phyloP scores from a whole-genome alignment of 1,140 invertebrate genomes.

The Drosophila lowei region DNA sequence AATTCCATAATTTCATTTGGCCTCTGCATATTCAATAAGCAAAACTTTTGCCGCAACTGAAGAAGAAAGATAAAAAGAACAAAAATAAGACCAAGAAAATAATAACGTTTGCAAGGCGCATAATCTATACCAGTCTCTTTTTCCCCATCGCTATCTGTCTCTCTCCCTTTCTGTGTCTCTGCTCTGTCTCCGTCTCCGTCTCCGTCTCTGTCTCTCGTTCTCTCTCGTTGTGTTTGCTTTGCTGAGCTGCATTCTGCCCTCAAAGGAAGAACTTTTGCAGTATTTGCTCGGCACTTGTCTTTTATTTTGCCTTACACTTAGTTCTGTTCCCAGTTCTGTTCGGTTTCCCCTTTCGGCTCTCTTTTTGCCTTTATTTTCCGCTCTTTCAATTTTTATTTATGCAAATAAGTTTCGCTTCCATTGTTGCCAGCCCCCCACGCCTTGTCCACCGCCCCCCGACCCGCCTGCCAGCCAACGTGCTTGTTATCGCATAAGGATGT shows the following conservation, averaged over 20 bases:
- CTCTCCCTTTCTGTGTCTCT: not conserved
- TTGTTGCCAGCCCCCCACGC: conserved; percentile 43
- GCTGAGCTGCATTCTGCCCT: conserved; percentile 53
- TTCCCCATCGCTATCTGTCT: not conserved
- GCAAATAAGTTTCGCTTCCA: conserved; percentile 74
- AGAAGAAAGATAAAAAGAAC: conserved; percentile 8
- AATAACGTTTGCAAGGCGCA: conserved; percentile 58
- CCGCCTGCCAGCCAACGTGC: not conserved
- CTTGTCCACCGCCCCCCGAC: not conserved
- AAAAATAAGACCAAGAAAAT: conserved; percentile 23
- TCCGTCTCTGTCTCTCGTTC: not conserved
- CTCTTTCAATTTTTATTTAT: conserved; percentile 81
- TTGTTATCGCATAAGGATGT: conserved; percentile 81
- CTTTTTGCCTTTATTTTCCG: conserved; percentile 58
- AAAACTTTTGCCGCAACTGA: conserved; percentile 28
- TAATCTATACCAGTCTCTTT: conserved; percentile 66
- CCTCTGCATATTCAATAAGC: conserved; percentile 71
- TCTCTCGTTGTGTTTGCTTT: conserved; percentile 34
- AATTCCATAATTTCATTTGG: conserved; percentile 73
- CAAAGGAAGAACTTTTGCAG: conserved; percentile 74
- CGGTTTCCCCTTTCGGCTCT: conserved; percentile 13
- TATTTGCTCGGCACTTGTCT: conserved; percentile 81
- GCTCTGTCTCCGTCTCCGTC: not conserved
- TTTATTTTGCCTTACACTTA: conserved; percentile 74
- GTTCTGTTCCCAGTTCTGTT: conserved; percentile 4